Conservation (phyloP, 2,113 vertebrate genomes). For the Campylorhamphus procurvoides region DNA sequence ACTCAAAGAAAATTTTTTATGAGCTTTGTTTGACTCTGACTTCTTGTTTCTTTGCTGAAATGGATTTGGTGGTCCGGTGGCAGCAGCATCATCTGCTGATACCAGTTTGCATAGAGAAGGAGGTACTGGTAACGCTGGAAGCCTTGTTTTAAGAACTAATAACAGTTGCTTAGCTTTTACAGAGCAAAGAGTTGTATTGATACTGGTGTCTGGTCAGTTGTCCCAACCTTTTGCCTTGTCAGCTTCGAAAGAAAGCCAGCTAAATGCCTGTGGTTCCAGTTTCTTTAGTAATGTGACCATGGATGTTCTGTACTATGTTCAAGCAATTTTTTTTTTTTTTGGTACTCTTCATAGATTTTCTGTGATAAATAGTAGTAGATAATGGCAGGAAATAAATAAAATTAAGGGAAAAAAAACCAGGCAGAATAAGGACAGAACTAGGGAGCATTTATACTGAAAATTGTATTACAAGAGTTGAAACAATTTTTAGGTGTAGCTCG, state of each 20-base stretch:
- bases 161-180: neutral
- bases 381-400: neutral
- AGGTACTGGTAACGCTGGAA: neutral
- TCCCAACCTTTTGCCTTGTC: neutral
- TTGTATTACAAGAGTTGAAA: neutral
- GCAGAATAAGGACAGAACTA: neutral
- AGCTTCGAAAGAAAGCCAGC: neutral
- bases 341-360: neutral
- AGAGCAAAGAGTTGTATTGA: neutral
- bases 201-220: neutral
- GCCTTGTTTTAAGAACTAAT: neutral
- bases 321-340: neutral
- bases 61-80: neutral
- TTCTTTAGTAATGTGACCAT: neutral
- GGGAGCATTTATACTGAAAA: neutral
- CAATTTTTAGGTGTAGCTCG: neutral
- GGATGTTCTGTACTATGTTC: neutral
- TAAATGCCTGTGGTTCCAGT: neutral
- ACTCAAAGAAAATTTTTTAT: neutral
- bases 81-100: neutral
- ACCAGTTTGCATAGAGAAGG: neutral
- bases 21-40: neutral
- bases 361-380: neutral
- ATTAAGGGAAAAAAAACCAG: accelerated
- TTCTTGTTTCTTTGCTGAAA: neutral